Conservation (phyloP, 2,113 vertebrate species). For the Phaethornis superciliosus region DNA sequence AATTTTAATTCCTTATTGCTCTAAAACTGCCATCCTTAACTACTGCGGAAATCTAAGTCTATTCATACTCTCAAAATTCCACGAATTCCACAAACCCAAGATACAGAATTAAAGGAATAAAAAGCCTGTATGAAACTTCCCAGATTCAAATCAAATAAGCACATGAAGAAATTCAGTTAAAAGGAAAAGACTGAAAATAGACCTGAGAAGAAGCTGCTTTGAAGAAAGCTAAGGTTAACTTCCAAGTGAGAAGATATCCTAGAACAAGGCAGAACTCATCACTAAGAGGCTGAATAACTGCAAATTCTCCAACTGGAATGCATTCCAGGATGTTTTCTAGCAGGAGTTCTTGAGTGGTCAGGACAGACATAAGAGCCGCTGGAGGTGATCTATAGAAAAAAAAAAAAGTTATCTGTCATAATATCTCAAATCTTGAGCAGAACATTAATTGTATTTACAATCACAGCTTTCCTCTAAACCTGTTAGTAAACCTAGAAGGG, state of each 20-base stretch:
- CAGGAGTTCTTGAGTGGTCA: conserved; percentile 86
- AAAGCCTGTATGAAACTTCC: not conserved
- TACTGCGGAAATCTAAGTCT: not conserved
- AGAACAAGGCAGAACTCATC: conserved; percentile 92
- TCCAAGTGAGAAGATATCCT: conserved; percentile 95
- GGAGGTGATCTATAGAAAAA: conserved; percentile 87
- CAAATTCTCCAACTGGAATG: conserved; percentile 91
- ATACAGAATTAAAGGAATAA: not conserved
- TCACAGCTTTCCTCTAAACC: not conserved
- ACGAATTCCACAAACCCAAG: not conserved
- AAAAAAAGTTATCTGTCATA: not conserved
- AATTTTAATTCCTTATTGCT: not conserved
- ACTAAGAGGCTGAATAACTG: conserved; percentile 86
- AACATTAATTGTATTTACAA: not conserved
- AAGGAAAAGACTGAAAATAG: conserved; percentile 15
- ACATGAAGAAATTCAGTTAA: not conserved
- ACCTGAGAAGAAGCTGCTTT: conserved; percentile 94
- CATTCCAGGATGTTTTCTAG: conserved; percentile 86
- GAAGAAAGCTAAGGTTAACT: conserved; percentile 91
- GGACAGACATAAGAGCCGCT: conserved; percentile 86
- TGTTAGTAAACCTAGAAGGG: not conserved
- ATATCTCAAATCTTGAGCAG: not conserved
- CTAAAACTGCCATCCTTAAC: not conserved
- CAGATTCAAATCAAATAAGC: not conserved
- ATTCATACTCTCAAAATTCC: not conserved